phyloP scores from a whole-genome alignment of 2,888 invertebrate genomes.

The Tetropium fuscum region DNA sequence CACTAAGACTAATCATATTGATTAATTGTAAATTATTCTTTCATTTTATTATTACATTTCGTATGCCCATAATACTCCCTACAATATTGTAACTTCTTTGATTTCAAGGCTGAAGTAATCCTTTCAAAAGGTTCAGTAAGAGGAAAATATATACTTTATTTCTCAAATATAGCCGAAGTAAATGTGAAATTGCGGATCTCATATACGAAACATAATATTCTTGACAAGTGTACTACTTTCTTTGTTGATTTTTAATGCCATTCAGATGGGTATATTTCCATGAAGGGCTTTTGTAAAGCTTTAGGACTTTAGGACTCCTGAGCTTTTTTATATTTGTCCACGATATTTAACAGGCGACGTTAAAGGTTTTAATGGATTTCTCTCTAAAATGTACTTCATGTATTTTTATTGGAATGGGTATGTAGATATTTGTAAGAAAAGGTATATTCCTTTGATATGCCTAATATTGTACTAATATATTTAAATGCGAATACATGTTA shows the following conservation, averaged over 20 bases:
- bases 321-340: conserved; percentile 65
- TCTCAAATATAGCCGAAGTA: conserved; percentile 38
- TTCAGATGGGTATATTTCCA: conserved; percentile 56
- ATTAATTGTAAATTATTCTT: no score
- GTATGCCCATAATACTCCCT: neutral
- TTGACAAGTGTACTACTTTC: conserved; percentile 54
- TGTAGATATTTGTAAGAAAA: no score
- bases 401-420: no score
- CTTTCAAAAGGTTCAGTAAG: conserved; percentile 23
- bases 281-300: conserved; percentile 57
- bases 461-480: no score
- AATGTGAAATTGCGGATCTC: conserved; percentile 43
- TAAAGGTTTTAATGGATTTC: conserved; percentile 49
- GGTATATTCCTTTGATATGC: no score
- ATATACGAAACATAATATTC: conserved; percentile 48
- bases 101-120: conserved; percentile 32
- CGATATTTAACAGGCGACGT: conserved; percentile 66
- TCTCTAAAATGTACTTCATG: no score
- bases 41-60: no score
- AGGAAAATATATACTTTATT: conserved; percentile 5
- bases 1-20: no score
- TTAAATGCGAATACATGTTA: no score
- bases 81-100: conserved; percentile 30
- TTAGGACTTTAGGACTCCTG: conserved; percentile 61
- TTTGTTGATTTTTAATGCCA: conserved; percentile 56